Evolutionary conservation across 2,797 vertebrate genomes (phyloP).

Genomic region (Gymnopithys bicolor): DNA sequence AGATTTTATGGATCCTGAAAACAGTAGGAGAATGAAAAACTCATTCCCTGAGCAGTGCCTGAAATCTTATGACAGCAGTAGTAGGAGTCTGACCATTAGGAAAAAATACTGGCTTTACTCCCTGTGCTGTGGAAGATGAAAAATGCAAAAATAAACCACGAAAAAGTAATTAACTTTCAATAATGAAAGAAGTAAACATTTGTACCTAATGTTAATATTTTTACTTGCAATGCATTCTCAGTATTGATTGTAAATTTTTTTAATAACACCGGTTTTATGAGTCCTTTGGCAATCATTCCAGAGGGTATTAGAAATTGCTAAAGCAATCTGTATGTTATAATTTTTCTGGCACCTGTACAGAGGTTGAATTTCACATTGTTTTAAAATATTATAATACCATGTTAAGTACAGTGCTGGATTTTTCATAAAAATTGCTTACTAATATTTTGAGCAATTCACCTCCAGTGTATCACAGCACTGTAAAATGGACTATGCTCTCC

Average conservation of each 20-base stretch:
- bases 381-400: not conserved
- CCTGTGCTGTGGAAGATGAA: not conserved
- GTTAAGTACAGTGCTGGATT: not conserved
- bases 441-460: not conserved
- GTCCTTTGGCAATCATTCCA: not conserved
- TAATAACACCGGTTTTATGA: not conserved
- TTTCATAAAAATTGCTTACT: not conserved
- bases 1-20: conserved; percentile 24
- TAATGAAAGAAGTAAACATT: not conserved
- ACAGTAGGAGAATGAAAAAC: not conserved
- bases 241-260: not conserved
- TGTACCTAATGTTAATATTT: not conserved
- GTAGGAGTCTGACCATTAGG: not conserved
- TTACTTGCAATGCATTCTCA: not conserved
- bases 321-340: not conserved
- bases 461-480: not conserved
- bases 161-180: conserved; percentile 2
- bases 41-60: not conserved
- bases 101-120: not conserved
- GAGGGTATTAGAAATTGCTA: not conserved
- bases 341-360: not conserved
- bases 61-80: not conserved
- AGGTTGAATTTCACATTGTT: not conserved
- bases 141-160: not conserved
- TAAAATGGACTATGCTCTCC: not conserved